phyloP scores from a whole-genome alignment of 2,888 invertebrate genomes.

The Ophion obscuratus region DNA sequence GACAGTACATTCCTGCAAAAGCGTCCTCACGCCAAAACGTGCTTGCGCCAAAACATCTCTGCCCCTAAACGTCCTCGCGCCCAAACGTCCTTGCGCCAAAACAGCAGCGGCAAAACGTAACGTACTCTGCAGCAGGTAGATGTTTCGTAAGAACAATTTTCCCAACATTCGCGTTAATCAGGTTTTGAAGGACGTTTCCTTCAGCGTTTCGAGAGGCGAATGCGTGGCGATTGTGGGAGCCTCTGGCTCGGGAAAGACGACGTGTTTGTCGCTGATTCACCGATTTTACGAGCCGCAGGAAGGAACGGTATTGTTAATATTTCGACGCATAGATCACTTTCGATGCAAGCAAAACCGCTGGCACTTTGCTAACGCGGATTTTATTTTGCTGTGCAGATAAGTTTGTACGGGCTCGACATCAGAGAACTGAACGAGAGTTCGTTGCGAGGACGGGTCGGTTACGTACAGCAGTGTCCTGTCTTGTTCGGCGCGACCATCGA shows the following conservation, averaged over 20 bases:
- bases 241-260: conserved; percentile 58
- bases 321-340: background rate
- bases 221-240: conserved; percentile 54
- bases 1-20: no score
- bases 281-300: conserved; percentile 59
- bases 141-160: background rate
- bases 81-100: no score
- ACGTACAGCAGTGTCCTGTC: conserved; percentile 64
- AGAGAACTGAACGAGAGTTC: conserved; percentile 33
- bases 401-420: conserved; percentile 43
- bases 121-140: background rate
- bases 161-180: background rate
- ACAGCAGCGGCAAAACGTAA: no score
- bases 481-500: conserved; percentile 60
- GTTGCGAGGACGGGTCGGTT: conserved; percentile 57
- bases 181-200: conserved; percentile 80
- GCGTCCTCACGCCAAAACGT: no score
- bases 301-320: conserved; percentile 43
- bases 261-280: conserved; percentile 60
- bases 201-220: conserved; percentile 70
- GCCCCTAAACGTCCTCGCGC: no score
- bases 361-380: background rate
- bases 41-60: no score
- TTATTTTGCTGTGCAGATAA: conserved; percentile 17
- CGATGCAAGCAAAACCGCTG: background rate